Conservation (phyloP, 2,888 invertebrate species). For the Lasiommata megera region DNA sequence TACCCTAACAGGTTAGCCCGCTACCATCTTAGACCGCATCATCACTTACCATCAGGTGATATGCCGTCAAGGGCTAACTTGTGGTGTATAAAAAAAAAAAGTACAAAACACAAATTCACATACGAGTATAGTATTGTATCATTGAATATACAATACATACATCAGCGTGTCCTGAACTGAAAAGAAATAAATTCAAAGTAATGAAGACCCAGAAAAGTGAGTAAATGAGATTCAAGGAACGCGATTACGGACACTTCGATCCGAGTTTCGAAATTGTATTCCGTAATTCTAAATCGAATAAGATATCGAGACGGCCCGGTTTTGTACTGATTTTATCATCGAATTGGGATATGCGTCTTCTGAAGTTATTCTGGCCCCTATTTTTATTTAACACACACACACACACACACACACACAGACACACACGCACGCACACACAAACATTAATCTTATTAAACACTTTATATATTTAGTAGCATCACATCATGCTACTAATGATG, state of each 20-base stretch:
- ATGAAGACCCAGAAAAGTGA: slow-evolving; percentile 34
- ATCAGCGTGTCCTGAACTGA: slow-evolving; percentile 9
- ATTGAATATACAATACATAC: slow-evolving; percentile 13
- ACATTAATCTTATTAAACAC: too few species aligned
- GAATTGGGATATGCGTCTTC: slow-evolving; percentile 2
- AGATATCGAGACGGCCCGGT: slow-evolving; percentile 33
- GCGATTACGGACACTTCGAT: slow-evolving; percentile 34
- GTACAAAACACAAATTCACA: background rate
- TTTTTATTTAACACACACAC: too few species aligned
- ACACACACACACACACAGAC: too few species aligned
- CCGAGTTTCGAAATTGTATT: slow-evolving; percentile 36
- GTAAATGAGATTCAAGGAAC: slow-evolving; percentile 36
- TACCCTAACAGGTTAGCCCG: too few species aligned
- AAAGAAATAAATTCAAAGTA: slow-evolving; percentile 23
- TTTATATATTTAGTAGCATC: too few species aligned
- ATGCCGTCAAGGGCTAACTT: too few species aligned
- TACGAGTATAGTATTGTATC: slow-evolving; percentile 1
- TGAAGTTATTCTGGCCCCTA: slow-evolving; percentile 1
- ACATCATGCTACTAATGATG: too few species aligned
- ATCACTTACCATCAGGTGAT: too few species aligned
- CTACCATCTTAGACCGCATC: too few species aligned
- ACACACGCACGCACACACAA: too few species aligned
- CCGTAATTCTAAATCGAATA: slow-evolving; percentile 39
- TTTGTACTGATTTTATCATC: slow-evolving; percentile 35
- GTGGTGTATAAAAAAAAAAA: background rate